Evolutionary conservation across 2,888 invertebrate species (phyloP), one percentile per base, ranked within the genome.

Genomic region (Sarcophaga carnaria): DNA sequence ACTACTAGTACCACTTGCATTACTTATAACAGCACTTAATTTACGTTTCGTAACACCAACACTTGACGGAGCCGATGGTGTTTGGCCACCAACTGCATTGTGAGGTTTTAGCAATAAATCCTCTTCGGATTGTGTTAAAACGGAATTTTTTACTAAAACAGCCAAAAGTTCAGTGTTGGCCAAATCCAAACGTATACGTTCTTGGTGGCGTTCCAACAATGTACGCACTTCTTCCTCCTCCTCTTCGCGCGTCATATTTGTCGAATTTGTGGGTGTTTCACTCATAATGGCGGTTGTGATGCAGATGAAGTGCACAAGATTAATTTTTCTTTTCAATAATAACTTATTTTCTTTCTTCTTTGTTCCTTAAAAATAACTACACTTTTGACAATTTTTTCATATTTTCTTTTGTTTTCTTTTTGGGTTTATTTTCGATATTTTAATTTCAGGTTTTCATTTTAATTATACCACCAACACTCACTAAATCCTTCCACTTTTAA

Each of bases 111-210:
- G 84, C 20, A 93, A 83, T 22, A 93, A 93, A 92, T 95, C 95
- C 89, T 95, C 94, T 90, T 96, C 95, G 89, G 94, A 94, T 88
- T 95, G 93, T 90, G 94, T 95, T 86, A 96, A 94, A 88, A 96
- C 94, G 74, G 95, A 95, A 90, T 95, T 96, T 91, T 96, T 96
- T 80, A 95, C 95, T 84, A 96, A 94, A 88, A 95, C 94, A 87
- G 95, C 95, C 89, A 96, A 91, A 76, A 96, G 93, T 92, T 95
- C 95, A 87, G 95, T 95, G 89, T 95, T 95, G 90, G 94, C 94
- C 89, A 96, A 92, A 94, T 96, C 95, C 85, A 95, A 94, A 90
- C 95, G 94, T 90, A 96, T 94, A 85, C 95, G 94, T 72, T 94
- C 94, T 93, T 95, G 95, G 93, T 96, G 95, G 79, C 95, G 95